These are phyloP conservation scores for Urocitellus parryii DNA, from an alignment of 2,113 vertebrate genomes.

Conservation along the genomic window DNA sequence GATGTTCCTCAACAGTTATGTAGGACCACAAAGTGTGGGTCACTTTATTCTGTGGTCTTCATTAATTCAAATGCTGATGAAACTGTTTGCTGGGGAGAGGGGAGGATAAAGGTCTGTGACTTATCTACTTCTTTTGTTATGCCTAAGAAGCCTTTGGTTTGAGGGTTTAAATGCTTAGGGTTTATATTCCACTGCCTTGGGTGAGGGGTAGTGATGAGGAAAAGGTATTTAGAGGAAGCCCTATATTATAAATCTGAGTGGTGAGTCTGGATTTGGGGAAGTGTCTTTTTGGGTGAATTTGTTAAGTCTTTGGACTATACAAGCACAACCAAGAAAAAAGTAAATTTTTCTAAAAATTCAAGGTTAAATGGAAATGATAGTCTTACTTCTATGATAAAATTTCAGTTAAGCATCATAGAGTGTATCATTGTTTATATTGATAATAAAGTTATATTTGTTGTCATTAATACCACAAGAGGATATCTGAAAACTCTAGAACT, in stretches of 20 bases:
- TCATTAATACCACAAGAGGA: not conserved
- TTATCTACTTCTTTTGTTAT: not conserved
- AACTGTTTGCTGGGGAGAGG: not conserved
- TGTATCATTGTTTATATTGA: not conserved
- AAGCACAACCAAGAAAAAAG: not conserved
- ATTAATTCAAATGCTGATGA: not conserved
- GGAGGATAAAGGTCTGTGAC: not conserved
- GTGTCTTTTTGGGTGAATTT: not conserved
- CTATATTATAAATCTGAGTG: not conserved
- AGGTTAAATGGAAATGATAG: not conserved
- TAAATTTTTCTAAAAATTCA: not conserved
- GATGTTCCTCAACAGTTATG: not conserved
- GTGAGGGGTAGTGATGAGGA: not conserved
- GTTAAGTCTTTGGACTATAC: not conserved
- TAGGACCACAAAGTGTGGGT: not conserved
- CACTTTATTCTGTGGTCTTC: not conserved
- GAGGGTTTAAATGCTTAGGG: not conserved
- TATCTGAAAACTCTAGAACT: conserved; percentile 17
- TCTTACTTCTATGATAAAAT: not conserved
- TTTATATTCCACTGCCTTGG: not conserved
- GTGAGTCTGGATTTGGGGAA: not conserved
- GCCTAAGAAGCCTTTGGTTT: not conserved
- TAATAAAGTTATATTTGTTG: not conserved
- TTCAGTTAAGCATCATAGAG: not conserved
- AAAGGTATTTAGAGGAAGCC: not conserved